Evolutionary conservation across 2,888 invertebrate genomes (phyloP), one percentile per base, ranked within the genome.

Genomic region (Protophormia terraenovae): DNA sequence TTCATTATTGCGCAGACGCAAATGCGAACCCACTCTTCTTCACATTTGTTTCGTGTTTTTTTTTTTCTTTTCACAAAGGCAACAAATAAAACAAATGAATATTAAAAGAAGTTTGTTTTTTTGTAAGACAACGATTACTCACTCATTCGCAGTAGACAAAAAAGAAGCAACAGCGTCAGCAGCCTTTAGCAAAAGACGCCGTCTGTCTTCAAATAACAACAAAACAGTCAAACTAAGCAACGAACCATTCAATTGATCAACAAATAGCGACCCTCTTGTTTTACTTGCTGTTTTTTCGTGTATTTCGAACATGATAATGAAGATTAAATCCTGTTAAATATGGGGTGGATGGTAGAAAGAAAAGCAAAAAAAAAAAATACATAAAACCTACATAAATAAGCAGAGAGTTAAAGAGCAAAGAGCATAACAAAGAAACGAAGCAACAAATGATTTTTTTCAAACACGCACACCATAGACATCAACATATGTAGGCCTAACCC

Each of bases 21-120:
- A 79, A 86, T 86, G 83, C 77, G 85, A 85, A 85, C 82, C 85
- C 82, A 85, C 85, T 85, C 75, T 79, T 83, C 50, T 84, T 76
- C 47, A 45, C n/a, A n/a, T n/a, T n/a, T n/a, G n/a, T n/a, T n/a
- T n/a, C n/a, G n/a, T n/a, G 67, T 50, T 35, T 27, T 38, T 41
- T 64, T 64, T 66, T 80, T 80, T 67, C 24, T 45, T 38, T 41
- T 22, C 7, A 58, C 22, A 64, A 32, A 62, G 32, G 64, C 41
- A 64, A 71, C 41, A 79, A 79, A 32, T 35, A 35, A 60, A 35
- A 55, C 12, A 69, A 71, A 71, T 78, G 19, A 71, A 78, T 71
- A 78, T 60, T 69, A 77, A 82, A 62, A 58, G 35, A 32, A 72
- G 62, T 35, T 67, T n/a, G n/a, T 41, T 35, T 19, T 41, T 62